Percentiles rank a stretch among this genome's conserved stretches.
Conservation (phyloP, 2,888 invertebrate genomes). For the Harpalus rubripes region DNA sequence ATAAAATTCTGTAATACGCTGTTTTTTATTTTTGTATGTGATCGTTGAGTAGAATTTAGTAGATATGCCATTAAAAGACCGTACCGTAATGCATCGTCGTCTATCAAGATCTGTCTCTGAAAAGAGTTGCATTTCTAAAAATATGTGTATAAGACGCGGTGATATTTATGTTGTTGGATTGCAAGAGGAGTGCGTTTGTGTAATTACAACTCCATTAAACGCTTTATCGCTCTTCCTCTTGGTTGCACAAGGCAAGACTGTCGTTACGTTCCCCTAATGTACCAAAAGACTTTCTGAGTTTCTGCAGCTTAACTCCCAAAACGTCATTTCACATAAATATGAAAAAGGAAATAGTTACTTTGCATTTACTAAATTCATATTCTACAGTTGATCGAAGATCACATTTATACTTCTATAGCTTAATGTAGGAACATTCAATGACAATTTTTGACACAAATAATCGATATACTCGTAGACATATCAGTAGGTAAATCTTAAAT, state of each 20-base stretch:
- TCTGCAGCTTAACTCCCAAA: background rate
- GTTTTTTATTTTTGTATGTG: too few species aligned
- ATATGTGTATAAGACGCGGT: background rate
- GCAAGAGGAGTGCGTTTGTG: constrained; percentile 32
- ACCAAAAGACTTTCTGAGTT: background rate
- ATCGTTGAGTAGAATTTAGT: too few species aligned
- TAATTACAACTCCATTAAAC: constrained; percentile 63
- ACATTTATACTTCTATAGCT: too few species aligned
- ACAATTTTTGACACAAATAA: too few species aligned
- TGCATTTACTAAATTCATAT: background rate
- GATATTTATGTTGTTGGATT: background rate
- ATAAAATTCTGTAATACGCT: too few species aligned
- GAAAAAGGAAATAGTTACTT: background rate
- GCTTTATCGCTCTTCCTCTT: constrained; percentile 65
- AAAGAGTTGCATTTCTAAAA: background rate
- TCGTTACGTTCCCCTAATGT: constrained; percentile 27
- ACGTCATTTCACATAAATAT: constrained; percentile 3
- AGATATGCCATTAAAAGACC: too few species aligned
- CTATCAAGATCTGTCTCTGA: background rate
- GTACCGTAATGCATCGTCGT: too few species aligned
- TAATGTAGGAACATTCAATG: too few species aligned
- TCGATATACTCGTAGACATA: too few species aligned
- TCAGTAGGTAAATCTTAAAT: too few species aligned
- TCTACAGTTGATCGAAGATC: too few species aligned
- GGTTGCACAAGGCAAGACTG: constrained; percentile 50